A percentile compares a stretch with the other conserved stretches of the same genome.
phyloP scores from a whole-genome alignment of 2,113 vertebrate species.

The Nerophis lumbriciformis region DNA sequence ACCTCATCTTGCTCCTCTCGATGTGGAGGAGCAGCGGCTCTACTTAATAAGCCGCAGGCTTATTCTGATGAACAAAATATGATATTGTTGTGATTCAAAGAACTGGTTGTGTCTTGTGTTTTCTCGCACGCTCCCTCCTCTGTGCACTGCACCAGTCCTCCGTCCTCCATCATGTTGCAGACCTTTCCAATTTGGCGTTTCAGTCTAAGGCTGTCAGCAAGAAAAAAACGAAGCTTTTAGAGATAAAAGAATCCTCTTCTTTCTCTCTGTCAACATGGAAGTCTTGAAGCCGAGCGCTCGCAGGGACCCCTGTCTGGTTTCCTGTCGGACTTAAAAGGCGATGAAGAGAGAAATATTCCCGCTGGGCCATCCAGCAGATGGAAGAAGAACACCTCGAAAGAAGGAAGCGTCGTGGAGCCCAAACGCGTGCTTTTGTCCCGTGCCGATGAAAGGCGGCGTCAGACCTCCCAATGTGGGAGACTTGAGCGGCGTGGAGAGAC shows the following conservation, averaged over 20 bases:
- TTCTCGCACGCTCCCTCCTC: neutral
- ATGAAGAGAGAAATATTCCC: constrained; percentile 65
- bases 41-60: no score
- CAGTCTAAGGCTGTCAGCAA: constrained; percentile 44
- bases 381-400: constrained; percentile 71
- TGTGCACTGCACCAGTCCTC: constrained; percentile 30
- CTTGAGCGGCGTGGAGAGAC: constrained; percentile 55
- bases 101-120: neutral
- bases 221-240: constrained; percentile 41
- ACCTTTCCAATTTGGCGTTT: constrained; percentile 56
- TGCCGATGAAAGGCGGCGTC: constrained; percentile 57
- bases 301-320: constrained; percentile 70
- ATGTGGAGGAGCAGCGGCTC: no score
- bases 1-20: no score
- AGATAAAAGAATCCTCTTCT: constrained; percentile 56
- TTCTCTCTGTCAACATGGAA: constrained; percentile 66
- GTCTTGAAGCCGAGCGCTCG: constrained; percentile 63
- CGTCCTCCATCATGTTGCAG: constrained; percentile 30
- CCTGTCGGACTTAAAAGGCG: constrained; percentile 74
- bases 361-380: constrained; percentile 63
- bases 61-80: no score
- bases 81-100: no score
- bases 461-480: constrained; percentile 55
- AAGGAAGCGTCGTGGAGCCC: constrained; percentile 61
- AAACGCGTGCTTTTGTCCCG: constrained; percentile 31